phyloP scores from a whole-genome alignment of 2,113 vertebrate species.

The Hydrolagus affinis region DNA sequence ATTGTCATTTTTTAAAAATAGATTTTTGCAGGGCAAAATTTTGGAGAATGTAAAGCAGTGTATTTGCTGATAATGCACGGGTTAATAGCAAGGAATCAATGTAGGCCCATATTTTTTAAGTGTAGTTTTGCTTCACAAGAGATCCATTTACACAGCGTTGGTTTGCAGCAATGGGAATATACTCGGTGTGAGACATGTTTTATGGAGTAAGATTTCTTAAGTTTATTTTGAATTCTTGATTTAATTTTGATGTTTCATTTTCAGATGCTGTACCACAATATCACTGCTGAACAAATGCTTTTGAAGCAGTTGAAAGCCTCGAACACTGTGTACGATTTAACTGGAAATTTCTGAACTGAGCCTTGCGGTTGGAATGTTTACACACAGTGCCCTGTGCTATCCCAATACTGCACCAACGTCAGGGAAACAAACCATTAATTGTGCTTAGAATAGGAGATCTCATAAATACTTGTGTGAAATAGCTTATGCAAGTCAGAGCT shows the following conservation, averaged over 20 bases:
- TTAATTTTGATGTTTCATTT: conserved; percentile 32
- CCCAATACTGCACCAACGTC: background rate
- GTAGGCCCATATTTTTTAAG: no score
- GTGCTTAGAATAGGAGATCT: no score
- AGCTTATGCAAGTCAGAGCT: background rate
- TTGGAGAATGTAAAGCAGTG: no score
- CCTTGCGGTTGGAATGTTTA: background rate
- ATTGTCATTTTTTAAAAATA: no score
- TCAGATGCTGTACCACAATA: conserved; percentile 64
- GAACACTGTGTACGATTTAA: conserved; percentile 60
- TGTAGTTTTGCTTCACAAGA: no score
- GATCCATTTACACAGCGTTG: no score
- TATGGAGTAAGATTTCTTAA: background rate
- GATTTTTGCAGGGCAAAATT: no score
- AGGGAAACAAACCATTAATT: background rate
- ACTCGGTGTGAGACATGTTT: background rate
- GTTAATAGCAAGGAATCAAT: no score
- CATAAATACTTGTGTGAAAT: background rate
- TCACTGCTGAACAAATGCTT: conserved; percentile 61
- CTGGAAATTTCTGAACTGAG: conserved; percentile 32
- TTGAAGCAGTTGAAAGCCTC: conserved; percentile 61
- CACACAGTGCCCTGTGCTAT: background rate
- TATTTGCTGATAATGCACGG: no score
- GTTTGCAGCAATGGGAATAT: background rate
- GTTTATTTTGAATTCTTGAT: background rate